Percentiles rank a stretch among this genome's conserved stretches.
These are phyloP conservation scores for Limulus polyphemus DNA, from an alignment of 2,888 invertebrate species.

Conservation along the genomic window DNA sequence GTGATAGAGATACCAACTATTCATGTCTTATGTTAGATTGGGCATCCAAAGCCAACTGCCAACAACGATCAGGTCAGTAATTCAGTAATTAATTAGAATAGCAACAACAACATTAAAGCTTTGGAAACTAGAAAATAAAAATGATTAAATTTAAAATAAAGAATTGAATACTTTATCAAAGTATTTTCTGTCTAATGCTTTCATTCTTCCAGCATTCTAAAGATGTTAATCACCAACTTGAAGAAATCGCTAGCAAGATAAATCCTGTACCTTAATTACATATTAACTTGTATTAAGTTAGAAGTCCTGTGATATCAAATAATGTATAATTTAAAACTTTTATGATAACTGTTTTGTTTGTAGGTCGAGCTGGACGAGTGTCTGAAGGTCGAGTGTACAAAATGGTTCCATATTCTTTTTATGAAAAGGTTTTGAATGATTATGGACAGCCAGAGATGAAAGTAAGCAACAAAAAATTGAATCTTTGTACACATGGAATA, in stretches of 20 bases:
- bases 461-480: slow-evolving; percentile 25
- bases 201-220: too few species aligned
- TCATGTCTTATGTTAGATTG: slow-evolving; percentile 63
- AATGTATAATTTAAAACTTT: not conserved
- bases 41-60: slow-evolving; percentile 80
- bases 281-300: not conserved
- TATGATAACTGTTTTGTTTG: slow-evolving; percentile 28
- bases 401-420: slow-evolving; percentile 55
- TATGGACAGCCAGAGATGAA: slow-evolving; percentile 39
- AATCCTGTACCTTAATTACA: not conserved
- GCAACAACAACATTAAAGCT: too few species aligned
- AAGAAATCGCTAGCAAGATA: too few species aligned
- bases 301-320: not conserved
- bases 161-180: too few species aligned
- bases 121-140: too few species aligned
- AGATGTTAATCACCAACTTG: too few species aligned
- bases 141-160: too few species aligned
- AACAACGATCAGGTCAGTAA: slow-evolving; percentile 51
- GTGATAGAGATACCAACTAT: slow-evolving; percentile 63
- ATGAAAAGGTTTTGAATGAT: slow-evolving; percentile 34
- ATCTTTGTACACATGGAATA: too few species aligned
- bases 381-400: slow-evolving; percentile 70
- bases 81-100: not conserved
- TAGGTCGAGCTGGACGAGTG: slow-evolving; percentile 81
- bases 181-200: too few species aligned